Conservation (phyloP, 2,888 invertebrate species). For the Tricholauxania praeusta region DNA sequence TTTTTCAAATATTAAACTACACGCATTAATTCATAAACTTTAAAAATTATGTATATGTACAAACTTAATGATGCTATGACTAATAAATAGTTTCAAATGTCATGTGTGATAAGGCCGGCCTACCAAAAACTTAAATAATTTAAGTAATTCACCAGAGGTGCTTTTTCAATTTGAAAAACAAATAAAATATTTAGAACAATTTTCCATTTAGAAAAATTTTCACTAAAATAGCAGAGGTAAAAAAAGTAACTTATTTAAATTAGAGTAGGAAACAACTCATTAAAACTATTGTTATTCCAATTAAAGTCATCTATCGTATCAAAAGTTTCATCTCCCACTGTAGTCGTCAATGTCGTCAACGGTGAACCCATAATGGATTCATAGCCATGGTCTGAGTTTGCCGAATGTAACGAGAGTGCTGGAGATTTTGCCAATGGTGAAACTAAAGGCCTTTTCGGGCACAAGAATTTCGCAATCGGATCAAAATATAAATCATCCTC, state of each 20-base stretch:
- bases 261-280: constrained; percentile 82
- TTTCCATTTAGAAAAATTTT: neutral
- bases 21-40: neutral
- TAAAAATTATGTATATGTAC: neutral
- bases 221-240: neutral
- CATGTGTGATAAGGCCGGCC: constrained; percentile 9
- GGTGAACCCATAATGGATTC: constrained; percentile 77
- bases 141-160: neutral
- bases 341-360: constrained; percentile 40
- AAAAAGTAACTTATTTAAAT: constrained; percentile 66
- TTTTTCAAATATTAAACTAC: constrained; percentile 4
- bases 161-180: constrained; percentile 12
- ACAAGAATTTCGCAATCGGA: constrained; percentile 60
- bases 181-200: neutral
- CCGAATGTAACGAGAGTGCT: constrained; percentile 59
- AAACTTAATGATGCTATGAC: constrained; percentile 26
- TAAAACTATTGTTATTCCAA: constrained; percentile 76
- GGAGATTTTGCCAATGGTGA: constrained; percentile 63
- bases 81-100: neutral
- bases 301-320: constrained; percentile 70
- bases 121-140: constrained; percentile 6
- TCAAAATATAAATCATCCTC: constrained; percentile 58
- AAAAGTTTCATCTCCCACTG: constrained; percentile 51
- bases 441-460: constrained; percentile 55
- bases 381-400: constrained; percentile 74